Conservation (phyloP, 2,113 vertebrate species). For the Amblyornis subalaris region DNA sequence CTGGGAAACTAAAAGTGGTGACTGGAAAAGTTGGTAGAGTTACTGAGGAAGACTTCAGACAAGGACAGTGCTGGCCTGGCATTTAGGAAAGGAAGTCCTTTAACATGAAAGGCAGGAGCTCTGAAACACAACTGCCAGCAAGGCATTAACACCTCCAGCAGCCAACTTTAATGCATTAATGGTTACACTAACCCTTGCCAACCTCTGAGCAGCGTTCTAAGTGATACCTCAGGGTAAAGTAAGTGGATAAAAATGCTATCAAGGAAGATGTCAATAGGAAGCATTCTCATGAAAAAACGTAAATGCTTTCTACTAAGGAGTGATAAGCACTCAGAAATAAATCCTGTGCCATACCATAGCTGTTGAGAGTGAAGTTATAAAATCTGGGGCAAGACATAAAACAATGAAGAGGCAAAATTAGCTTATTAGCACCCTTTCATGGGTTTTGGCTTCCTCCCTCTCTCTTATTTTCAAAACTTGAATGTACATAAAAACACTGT, state of each 20-base stretch:
- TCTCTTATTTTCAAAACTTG: background rate
- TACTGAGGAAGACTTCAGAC: background rate
- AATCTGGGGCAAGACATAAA: background rate
- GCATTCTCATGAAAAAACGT: background rate
- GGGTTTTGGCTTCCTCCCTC: background rate
- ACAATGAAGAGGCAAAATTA: background rate
- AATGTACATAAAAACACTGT: background rate
- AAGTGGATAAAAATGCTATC: background rate
- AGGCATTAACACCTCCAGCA: conserved; percentile 12
- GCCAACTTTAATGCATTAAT: background rate
- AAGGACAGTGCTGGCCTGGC: background rate
- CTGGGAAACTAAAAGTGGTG: background rate
- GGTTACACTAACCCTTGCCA: background rate
- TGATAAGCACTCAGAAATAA: background rate
- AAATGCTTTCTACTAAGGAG: background rate
- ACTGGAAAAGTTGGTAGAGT: background rate
- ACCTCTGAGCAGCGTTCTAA: background rate
- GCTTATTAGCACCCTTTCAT: background rate
- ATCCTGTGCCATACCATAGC: background rate
- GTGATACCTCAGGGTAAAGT: background rate
- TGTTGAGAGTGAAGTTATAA: background rate
- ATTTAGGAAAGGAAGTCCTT: background rate
- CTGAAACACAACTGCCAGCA: background rate
- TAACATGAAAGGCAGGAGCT: background rate
- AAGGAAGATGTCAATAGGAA: background rate